A percentile compares a stretch with the other conserved stretches of the same genome.
phyloP scores from a whole-genome alignment of 2,888 invertebrate genomes.

The Archaeoteleia sp. region DNA sequence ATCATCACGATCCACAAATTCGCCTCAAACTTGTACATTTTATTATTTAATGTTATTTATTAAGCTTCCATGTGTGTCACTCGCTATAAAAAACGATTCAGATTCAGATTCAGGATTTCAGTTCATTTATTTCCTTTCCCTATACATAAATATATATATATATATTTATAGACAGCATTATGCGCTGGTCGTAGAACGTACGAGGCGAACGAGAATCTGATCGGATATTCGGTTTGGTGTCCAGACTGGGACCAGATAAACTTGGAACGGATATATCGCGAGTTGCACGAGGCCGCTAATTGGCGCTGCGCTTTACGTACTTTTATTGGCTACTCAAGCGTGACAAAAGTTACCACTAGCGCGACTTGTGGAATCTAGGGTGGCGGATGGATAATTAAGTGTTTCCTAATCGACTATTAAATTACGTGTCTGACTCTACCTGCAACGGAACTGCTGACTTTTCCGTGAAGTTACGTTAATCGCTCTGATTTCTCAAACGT shows the following conservation, averaged over 20 bases:
- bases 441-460: slow-evolving; percentile 6
- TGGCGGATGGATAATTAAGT: slow-evolving; percentile 39
- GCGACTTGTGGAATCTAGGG: slow-evolving; percentile 17
- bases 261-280: slow-evolving; percentile 14
- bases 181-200: not conserved
- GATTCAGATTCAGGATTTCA: slow-evolving; percentile 23
- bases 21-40: not conserved
- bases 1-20: slow-evolving; percentile 1
- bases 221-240: slow-evolving; percentile 5
- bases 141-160: slow-evolving; percentile 10
- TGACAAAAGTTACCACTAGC: slow-evolving; percentile 37
- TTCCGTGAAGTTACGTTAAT: slow-evolving; percentile 25
- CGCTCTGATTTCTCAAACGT: slow-evolving; percentile 1
- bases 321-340: slow-evolving; percentile 31
- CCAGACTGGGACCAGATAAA: not conserved
- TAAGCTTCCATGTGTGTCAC: slow-evolving; percentile 17
- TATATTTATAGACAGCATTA: slow-evolving; percentile 15
- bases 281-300: slow-evolving; percentile 34
- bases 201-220: slow-evolving; percentile 10
- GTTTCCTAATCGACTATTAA: slow-evolving; percentile 48
- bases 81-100: slow-evolving; percentile 24
- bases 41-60: slow-evolving; percentile 21
- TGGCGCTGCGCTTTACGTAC: slow-evolving; percentile 13
- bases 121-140: slow-evolving; percentile 24
- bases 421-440: slow-evolving; percentile 16